phyloP scores from a whole-genome alignment of 37 sponge, comb jelly and placozoan genomes.

The Eunapius fragilis region DNA sequence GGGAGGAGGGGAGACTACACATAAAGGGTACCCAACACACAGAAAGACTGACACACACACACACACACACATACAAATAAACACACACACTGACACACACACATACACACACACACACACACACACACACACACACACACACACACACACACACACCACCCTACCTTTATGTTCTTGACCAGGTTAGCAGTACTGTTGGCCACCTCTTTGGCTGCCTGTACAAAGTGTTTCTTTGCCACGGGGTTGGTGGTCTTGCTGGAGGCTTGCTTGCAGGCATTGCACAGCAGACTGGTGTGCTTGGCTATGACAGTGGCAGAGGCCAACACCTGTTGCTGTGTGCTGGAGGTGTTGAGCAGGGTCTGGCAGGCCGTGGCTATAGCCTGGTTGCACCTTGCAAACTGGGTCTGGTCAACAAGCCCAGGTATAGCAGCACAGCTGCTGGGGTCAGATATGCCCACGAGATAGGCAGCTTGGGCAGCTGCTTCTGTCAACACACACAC shows the following conservation, averaged over 20 bases:
- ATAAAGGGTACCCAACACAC: neutral
- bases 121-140: slow-evolving; percentile 39
- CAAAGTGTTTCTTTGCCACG: slow-evolving; percentile 98
- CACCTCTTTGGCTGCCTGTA: slow-evolving; percentile 97
- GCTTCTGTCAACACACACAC: slow-evolving; percentile 82
- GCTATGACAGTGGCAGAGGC: slow-evolving; percentile 96
- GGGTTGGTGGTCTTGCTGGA: slow-evolving; percentile 91
- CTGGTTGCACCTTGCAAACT: slow-evolving; percentile 86
- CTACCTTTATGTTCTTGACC: slow-evolving; percentile 51
- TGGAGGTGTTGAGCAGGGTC: slow-evolving; percentile 68
- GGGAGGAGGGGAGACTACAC: neutral
- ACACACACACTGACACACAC: slow-evolving; percentile 30
- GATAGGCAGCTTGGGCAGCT: slow-evolving; percentile 89
- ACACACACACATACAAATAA: slow-evolving; percentile 44
- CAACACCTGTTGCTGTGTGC: slow-evolving; percentile 89
- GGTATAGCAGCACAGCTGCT: slow-evolving; percentile 85
- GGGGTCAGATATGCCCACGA: slow-evolving; percentile 94
- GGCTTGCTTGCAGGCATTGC: slow-evolving; percentile 95
- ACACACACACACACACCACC: slow-evolving; percentile 46
- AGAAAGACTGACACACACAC: neutral
- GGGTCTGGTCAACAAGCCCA: slow-evolving; percentile 85
- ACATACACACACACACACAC: slow-evolving; percentile 16
- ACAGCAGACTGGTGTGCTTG: slow-evolving; percentile 95
- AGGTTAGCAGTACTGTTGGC: slow-evolving; percentile 62
- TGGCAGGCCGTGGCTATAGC: slow-evolving; percentile 89